These are phyloP conservation scores for Tolypeutes matacus DNA, from an alignment of 2,797 vertebrate genomes.

Conservation along the genomic window DNA sequence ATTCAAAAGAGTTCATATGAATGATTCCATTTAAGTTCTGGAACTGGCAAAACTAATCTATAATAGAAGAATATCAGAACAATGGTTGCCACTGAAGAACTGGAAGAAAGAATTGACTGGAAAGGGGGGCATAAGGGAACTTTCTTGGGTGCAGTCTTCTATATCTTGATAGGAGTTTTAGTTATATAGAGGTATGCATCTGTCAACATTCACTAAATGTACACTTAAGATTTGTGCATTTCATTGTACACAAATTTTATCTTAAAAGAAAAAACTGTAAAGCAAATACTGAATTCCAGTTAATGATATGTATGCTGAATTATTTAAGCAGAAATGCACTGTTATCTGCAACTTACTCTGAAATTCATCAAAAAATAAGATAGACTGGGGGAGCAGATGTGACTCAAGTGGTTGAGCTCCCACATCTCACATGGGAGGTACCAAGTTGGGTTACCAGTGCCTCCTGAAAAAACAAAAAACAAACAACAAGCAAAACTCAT, in stretches of 20 bases:
- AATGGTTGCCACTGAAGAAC: slow-evolving; percentile 1
- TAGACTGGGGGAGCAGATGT: neutral
- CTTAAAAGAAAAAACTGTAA: slow-evolving; percentile 21
- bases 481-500: too few species aligned
- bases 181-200: neutral
- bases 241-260: slow-evolving; percentile 3
- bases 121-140: neutral
- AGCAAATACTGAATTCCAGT: slow-evolving; percentile 24
- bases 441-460: too few species aligned
- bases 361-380: slow-evolving; percentile 19
- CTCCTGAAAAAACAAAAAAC: too few species aligned
- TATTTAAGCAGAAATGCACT: slow-evolving; percentile 14
- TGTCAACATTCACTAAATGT: slow-evolving; percentile 21
- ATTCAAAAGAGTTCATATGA: neutral
- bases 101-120: neutral
- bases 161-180: neutral
- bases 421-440: too few species aligned
- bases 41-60: slow-evolving; percentile 18
- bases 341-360: neutral
- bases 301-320: slow-evolving; percentile 14
- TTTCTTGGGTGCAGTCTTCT: neutral
- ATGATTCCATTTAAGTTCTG: slow-evolving; percentile 38
- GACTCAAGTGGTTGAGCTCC: too few species aligned
- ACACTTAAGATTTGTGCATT: neutral
- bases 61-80: neutral